These are phyloP conservation scores for Fistularia tabacaria DNA, from an alignment of 2,797 vertebrate genomes.

Conservation along the genomic window DNA sequence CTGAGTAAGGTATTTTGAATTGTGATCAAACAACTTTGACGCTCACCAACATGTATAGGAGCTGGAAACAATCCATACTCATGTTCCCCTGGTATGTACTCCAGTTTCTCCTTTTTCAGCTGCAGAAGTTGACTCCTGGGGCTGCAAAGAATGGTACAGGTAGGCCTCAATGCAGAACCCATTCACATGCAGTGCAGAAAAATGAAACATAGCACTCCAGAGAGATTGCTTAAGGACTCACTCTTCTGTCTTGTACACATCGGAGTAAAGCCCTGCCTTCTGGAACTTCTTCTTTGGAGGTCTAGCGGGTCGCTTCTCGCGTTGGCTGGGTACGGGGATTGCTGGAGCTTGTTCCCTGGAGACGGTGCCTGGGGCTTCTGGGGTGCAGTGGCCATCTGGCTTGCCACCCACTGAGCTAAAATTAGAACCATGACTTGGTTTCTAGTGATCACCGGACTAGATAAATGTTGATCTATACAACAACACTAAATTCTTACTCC, in stretches of 20 bases:
- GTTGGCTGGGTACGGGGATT: constrained; percentile 75
- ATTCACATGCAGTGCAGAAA: not conserved
- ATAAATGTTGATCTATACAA: constrained; percentile 33
- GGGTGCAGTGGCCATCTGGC: constrained; percentile 75
- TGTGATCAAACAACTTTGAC: not conserved
- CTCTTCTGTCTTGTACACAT: constrained; percentile 96
- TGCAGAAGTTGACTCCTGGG: constrained; percentile 93
- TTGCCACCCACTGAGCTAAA: constrained; percentile 72
- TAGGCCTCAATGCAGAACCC: constrained; percentile 6
- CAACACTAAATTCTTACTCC: constrained; percentile 3
- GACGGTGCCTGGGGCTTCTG: constrained; percentile 70
- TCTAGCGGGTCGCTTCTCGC: constrained; percentile 90
- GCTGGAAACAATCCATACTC: constrained; percentile 94
- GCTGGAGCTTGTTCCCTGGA: constrained; percentile 73
- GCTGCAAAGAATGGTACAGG: constrained; percentile 54
- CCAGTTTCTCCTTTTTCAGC: constrained; percentile 95
- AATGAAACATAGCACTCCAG: not conserved
- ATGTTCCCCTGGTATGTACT: constrained; percentile 94
- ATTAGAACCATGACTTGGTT: constrained; percentile 51
- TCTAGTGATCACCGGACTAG: constrained; percentile 25
- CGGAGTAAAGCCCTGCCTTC: constrained; percentile 97
- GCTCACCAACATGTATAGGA: constrained; percentile 97
- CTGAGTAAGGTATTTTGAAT: no score
- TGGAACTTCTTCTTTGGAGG: constrained; percentile 99
- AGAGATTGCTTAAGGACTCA: constrained; percentile 68